Evolutionary conservation across 2,888 invertebrate genomes (phyloP).

Genomic region (Harmothoe impar): DNA sequence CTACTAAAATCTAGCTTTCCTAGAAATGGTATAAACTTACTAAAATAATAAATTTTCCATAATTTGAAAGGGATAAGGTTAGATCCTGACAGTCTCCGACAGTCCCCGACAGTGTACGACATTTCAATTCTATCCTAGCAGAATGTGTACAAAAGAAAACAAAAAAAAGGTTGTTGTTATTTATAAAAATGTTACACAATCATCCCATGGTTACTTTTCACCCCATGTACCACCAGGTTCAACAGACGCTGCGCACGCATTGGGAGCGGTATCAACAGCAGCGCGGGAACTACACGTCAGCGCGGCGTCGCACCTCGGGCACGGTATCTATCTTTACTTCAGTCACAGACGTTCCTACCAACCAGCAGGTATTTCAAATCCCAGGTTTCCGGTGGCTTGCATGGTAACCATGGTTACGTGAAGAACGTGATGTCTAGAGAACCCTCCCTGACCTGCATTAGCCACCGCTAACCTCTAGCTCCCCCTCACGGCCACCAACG

Average conservation of each 20-base stretch:
- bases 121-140: too few relatives aligned
- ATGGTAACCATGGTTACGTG: conserved; percentile 60
- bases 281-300: conserved; percentile 60
- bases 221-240: conserved; percentile 33
- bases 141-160: too few relatives aligned
- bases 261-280: conserved; percentile 65
- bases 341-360: conserved; percentile 63
- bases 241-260: conserved; percentile 44
- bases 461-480: conserved; percentile 44
- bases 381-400: conserved; percentile 52
- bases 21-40: too few relatives aligned
- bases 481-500: neutral
- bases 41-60: too few relatives aligned
- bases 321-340: conserved; percentile 63
- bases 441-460: conserved; percentile 50
- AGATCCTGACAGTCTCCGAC: too few relatives aligned
- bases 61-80: too few relatives aligned
- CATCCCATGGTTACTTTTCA: neutral
- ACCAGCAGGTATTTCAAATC: conserved; percentile 60
- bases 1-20: too few relatives aligned
- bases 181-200: too few relatives aligned
- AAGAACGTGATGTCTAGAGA: conserved; percentile 44
- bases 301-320: conserved; percentile 52
- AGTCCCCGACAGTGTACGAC: too few relatives aligned
- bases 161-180: too few relatives aligned